Base-by-base conservation (phyloP, 2,888 invertebrate genomes). In the Megastigmus dorsalis region DNA sequence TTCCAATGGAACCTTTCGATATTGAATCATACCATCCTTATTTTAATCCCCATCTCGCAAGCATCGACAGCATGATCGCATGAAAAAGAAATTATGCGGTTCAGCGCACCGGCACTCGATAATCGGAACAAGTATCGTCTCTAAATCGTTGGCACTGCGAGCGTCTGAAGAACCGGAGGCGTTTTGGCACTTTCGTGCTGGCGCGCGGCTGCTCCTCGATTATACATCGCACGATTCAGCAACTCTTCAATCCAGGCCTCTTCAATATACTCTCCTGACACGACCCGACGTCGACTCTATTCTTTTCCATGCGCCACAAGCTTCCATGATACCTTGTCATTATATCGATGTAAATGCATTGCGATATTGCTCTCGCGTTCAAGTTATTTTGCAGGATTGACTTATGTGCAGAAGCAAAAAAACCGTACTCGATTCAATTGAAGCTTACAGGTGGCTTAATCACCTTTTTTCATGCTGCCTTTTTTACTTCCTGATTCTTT, bases 321-420 rank as follows among this genome's bases (percentile, higher is more conserved):
- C 0, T 26, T 26, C 10, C 30, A 45, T 30, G 28, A 13, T 13
- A 50, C 43, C 62, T 55, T 63, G 30, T 62, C 45, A 71, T 71
- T n/a, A n/a, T 71, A 71, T 52, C 48, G 52, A 60, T 41, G 18
- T 33, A n/a, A n/a, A n/a, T 20, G 36, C 30, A 28, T 30, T 41
- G 45, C 43, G 54, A 70, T 36, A 15, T 45, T 48, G n/a, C 2
- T 15, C 23, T 2, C 13, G n/a, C 10, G 7, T 9, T 10, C 10
- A 20, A 28, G 20, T 20, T 10, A 36, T 38, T 60, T 41, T 50
- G n/a, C 26, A 48, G 38, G 45, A 33, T 20, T 28, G 28, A 30
- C 30, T 72, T 72, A 66, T 59, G 72, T 72, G n/a, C n/a, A 65
- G 26, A 13, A n/a, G 72, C 66, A 66, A 72, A 63, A 72, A 54